Evolutionary conservation across 2,113 vertebrate genomes (phyloP).

Genomic region (Excalfactoria chinensis): DNA sequence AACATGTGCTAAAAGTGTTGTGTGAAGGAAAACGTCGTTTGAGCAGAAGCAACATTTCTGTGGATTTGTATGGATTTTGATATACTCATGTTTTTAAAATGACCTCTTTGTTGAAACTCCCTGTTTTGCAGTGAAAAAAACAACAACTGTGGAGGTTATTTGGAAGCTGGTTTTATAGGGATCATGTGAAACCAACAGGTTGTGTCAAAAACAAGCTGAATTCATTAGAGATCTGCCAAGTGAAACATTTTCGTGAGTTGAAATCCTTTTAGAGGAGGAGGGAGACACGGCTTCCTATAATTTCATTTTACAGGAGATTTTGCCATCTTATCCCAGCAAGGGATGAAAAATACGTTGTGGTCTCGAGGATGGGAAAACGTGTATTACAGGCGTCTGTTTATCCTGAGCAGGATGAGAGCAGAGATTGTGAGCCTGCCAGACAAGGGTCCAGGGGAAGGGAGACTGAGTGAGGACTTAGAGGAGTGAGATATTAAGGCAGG

Average conservation of each 20-base stretch:
- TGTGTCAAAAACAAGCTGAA: neutral
- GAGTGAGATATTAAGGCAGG: neutral
- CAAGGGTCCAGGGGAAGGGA: neutral
- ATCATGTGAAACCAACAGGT: neutral
- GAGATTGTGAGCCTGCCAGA: conserved; percentile 20
- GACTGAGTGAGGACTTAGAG: conserved; percentile 38
- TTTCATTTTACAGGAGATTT: neutral
- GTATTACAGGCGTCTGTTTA: neutral
- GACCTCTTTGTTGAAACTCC: neutral
- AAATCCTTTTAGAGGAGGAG: neutral
- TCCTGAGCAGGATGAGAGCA: neutral
- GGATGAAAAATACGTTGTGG: conserved; percentile 24
- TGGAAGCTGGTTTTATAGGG: conserved; percentile 7
- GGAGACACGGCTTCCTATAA: neutral
- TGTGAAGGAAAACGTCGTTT: neutral
- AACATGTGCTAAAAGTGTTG: neutral
- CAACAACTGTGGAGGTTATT: neutral
- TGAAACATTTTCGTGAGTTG: neutral
- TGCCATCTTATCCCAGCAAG: neutral
- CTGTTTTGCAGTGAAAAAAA: neutral
- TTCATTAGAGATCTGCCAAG: neutral
- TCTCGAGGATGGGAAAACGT: conserved; percentile 16
- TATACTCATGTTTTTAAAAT: neutral
- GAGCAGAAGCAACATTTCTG: neutral
- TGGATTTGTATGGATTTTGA: neutral